Evolutionary conservation across 2,797 vertebrate genomes (phyloP).

Genomic region (Emys orbicularis): DNA sequence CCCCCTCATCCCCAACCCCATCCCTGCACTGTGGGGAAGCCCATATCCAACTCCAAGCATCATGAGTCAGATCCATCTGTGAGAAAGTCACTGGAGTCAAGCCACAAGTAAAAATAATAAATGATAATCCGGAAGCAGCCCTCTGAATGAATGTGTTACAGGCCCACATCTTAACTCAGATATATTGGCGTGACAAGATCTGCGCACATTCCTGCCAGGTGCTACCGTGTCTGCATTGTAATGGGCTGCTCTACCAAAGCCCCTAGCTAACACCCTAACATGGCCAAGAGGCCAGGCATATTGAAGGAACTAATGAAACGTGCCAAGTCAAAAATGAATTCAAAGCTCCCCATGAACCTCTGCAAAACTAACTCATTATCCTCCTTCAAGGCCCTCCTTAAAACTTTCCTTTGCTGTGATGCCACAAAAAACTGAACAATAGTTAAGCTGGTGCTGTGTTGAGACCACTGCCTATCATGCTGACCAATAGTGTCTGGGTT

Average conservation of each 20-base stretch:
- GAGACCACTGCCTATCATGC: too few relatives aligned
- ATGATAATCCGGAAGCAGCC: neutral
- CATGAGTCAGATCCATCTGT: neutral
- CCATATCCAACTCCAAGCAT: neutral
- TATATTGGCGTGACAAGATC: neutral
- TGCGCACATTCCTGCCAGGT: neutral
- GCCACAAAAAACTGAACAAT: too few relatives aligned
- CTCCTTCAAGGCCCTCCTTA: too few relatives aligned
- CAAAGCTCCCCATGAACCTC: neutral
- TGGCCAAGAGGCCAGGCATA: rapidly evolving
- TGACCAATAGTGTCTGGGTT: too few relatives aligned
- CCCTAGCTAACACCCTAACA: neutral
- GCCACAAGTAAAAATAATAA: neutral
- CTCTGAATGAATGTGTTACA: neutral
- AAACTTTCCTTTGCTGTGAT: too few relatives aligned
- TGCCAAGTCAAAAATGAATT: rapidly evolving
- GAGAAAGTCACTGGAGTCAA: neutral
- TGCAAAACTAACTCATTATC: too few relatives aligned
- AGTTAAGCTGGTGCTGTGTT: too few relatives aligned
- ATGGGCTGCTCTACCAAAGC: neutral
- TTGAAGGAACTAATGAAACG: rapidly evolving
- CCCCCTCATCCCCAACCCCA: neutral
- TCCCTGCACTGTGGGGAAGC: neutral
- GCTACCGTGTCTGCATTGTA: neutral
- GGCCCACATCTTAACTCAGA: neutral